A percentile compares a stretch with the other conserved stretches of the same genome.
These are phyloP conservation scores for Pandion haliaetus DNA, from an alignment of 2,113 vertebrate species.

Conservation along the genomic window DNA sequence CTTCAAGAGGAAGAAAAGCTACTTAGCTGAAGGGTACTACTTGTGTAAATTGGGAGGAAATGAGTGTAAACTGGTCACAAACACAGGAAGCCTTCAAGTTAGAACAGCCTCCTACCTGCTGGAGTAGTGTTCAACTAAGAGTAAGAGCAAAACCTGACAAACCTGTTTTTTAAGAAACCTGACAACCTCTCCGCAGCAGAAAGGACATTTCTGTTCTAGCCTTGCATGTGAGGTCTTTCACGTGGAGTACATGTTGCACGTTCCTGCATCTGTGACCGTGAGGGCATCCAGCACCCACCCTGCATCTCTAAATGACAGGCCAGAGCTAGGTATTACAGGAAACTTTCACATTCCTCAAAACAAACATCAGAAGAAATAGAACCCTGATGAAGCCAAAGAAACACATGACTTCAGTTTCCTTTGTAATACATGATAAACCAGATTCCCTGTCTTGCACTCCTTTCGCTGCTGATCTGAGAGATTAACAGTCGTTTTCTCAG, in stretches of 20 bases:
- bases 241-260: not conserved
- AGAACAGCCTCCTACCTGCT: not conserved
- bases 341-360: not conserved
- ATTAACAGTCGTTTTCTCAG: not conserved
- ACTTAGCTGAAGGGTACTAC: not conserved
- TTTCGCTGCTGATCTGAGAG: not conserved
- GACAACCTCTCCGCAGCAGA: not conserved
- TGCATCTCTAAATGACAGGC: not conserved
- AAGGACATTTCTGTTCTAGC: not conserved
- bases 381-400: not conserved
- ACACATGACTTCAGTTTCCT: not conserved
- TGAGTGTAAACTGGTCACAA: not conserved
- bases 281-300: not conserved
- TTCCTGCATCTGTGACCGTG: not conserved
- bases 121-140: not conserved
- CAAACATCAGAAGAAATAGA: not conserved
- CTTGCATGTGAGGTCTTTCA: not conserved
- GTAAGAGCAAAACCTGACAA: not conserved
- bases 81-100: not conserved
- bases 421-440: not conserved
- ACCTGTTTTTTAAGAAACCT: not conserved
- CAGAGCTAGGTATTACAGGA: not conserved
- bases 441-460: not conserved
- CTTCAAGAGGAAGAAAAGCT: not conserved
- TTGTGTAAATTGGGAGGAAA: not conserved